Evolutionary conservation across 2,797 vertebrate genomes (phyloP).

Genomic region (Vireo griseus): DNA sequence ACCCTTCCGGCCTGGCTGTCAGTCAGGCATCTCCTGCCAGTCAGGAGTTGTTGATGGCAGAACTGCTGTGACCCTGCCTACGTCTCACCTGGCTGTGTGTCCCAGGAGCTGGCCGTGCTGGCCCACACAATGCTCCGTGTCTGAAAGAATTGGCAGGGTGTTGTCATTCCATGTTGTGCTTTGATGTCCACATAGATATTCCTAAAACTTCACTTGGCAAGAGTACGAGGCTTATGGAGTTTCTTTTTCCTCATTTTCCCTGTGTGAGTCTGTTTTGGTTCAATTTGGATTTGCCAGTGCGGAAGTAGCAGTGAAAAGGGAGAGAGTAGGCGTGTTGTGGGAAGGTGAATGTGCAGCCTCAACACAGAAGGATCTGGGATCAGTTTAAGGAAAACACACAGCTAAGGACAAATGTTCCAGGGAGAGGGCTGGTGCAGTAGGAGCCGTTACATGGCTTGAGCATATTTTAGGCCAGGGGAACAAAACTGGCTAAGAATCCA

Average conservation of each 20-base stretch:
- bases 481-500: neutral
- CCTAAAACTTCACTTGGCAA: neutral
- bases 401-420: neutral
- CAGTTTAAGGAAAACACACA: neutral
- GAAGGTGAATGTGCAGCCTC: neutral
- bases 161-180: accelerated
- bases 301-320: neutral
- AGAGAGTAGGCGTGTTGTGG: neutral
- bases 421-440: neutral
- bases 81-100: neutral
- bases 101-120: neutral
- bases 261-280: neutral
- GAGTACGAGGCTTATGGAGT: accelerated
- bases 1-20: conserved; percentile 70
- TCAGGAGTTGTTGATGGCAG: neutral
- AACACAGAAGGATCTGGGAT: neutral
- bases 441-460: neutral
- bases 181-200: neutral
- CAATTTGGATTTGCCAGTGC: neutral
- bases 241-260: neutral
- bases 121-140: accelerated
- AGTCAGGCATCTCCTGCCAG: conserved; percentile 63
- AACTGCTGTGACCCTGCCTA: neutral
- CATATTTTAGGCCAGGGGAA: neutral
- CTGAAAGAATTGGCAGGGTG: neutral